Conservation (phyloP, 30 jellyfish, hydroid and myxozoan species). For the Hydra vulgaris region DNA sequence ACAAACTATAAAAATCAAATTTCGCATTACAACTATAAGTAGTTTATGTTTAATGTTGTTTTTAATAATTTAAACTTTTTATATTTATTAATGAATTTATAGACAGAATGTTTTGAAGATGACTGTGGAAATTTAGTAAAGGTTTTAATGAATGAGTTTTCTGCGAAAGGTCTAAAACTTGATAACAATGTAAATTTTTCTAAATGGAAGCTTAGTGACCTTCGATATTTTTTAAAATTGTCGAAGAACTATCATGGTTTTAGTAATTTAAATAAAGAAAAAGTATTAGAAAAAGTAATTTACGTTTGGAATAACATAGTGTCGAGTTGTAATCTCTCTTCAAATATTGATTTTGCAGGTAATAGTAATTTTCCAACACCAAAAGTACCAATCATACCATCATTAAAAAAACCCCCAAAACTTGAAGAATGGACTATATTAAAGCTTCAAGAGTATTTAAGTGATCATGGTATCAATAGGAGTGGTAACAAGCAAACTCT, state of each 20-base stretch:
- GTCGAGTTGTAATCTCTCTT: background rate
- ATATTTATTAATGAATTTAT: background rate
- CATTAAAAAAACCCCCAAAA: background rate
- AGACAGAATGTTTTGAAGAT: background rate
- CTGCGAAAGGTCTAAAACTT: background rate
- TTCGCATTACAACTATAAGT: background rate
- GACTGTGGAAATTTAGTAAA: background rate
- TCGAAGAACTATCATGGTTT: background rate
- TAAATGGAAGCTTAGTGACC: background rate
- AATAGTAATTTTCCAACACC: background rate
- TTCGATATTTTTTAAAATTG: background rate
- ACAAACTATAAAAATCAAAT: background rate
- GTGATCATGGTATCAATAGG: background rate
- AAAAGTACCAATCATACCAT: background rate
- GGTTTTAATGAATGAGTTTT: background rate
- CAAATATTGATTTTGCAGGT: background rate
- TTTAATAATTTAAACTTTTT: background rate
- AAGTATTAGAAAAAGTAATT: background rate
- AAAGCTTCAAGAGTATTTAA: conserved; percentile 9
- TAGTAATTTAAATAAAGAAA: background rate
- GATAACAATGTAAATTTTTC: background rate
- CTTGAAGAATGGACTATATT: conserved; percentile 6
- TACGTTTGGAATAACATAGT: background rate
- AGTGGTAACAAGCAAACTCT: conserved; percentile 2
- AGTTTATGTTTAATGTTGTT: too few species aligned